Evolutionary conservation across 2,797 vertebrate genomes (phyloP).

Genomic region (Parauchenoglanis punctatus): DNA sequence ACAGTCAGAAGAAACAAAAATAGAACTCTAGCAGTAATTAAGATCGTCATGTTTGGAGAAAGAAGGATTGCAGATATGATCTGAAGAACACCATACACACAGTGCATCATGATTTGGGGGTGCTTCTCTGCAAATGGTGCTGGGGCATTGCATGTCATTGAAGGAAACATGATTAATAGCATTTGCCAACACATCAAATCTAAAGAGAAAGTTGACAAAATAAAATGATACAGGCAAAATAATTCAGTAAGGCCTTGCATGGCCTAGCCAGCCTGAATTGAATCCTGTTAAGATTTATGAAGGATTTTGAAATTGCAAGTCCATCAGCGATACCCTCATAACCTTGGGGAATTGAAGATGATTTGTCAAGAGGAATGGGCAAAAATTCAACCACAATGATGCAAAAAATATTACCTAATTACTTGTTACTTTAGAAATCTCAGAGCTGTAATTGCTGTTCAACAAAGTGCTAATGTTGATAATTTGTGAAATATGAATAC

Average conservation of each 20-base stretch:
- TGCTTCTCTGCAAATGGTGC: no score
- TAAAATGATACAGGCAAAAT: neutral
- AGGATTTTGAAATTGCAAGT: slow-evolving; percentile 8
- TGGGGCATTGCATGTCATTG: neutral
- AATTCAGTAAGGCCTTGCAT: neutral
- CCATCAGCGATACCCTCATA: neutral
- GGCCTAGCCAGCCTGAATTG: neutral
- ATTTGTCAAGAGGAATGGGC: neutral
- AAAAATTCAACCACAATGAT: neutral
- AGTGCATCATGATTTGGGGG: neutral
- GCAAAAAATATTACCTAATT: neutral
- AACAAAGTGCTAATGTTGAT: neutral
- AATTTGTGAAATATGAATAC: neutral
- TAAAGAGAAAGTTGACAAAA: neutral
- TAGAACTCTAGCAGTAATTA: neutral
- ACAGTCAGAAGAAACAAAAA: neutral
- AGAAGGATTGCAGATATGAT: neutral
- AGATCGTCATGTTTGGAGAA: neutral
- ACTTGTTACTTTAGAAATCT: neutral
- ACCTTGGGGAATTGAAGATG: neutral
- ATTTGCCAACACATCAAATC: neutral
- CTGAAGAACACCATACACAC: neutral
- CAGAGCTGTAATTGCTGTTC: neutral
- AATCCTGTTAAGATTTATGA: neutral
- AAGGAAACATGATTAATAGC: neutral